Conservation (phyloP, 2,888 invertebrate species). For the Amitus sp. region DNA sequence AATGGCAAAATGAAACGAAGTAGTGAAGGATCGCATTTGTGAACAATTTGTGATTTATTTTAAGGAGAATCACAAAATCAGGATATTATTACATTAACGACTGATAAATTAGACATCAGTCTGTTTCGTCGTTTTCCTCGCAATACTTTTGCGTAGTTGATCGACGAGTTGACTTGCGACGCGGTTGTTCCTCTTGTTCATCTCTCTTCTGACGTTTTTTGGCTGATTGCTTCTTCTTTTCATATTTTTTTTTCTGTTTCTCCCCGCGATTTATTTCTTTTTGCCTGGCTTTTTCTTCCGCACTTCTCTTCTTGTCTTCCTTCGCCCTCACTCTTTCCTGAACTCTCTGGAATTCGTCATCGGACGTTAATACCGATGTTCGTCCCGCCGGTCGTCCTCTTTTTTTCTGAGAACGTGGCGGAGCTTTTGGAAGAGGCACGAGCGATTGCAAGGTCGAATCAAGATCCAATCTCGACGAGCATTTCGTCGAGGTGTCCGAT, state of each 20-base stretch:
- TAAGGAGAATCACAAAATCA: no score
- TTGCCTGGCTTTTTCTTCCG: neutral
- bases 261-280: conserved; percentile 4
- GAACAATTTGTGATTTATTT: no score
- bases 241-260: conserved; percentile 19
- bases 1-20: no score
- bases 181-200: conserved; percentile 13
- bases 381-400: conserved; percentile 6
- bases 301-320: conserved; percentile 31
- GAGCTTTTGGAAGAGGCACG: conserved; percentile 8
- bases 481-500: neutral
- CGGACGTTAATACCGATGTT: conserved; percentile 8
- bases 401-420: neutral
- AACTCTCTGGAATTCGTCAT: neutral
- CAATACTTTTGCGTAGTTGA: no score
- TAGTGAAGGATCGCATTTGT: no score
- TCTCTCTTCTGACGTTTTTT: neutral
- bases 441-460: neutral
- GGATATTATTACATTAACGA: no score
- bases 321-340: neutral
- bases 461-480: neutral
- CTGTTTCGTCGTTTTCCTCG: no score
- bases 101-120: no score
- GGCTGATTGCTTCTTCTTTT: neutral
- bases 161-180: conserved; percentile 23